Evolutionary conservation across 2,797 vertebrate genomes (phyloP).

Genomic region (Pagetopsis macropterus): DNA sequence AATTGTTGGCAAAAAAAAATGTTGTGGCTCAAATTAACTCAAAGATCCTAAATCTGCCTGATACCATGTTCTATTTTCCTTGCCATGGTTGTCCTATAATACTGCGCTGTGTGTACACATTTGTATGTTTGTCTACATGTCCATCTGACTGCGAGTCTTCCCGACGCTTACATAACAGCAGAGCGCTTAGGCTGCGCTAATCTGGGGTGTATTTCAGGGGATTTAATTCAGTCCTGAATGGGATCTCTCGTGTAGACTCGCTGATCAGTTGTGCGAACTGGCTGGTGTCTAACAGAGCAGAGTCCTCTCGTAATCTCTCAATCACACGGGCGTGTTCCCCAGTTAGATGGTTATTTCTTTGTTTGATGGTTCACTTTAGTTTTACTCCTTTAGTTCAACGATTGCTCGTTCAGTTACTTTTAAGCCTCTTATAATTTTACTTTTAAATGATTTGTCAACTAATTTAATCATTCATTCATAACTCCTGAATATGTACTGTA

Average conservation of each 20-base stretch:
- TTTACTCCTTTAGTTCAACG: background rate
- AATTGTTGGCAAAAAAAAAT: background rate
- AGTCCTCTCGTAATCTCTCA: conserved; percentile 29
- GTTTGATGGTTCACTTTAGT: conserved; percentile 13
- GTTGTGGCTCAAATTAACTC: background rate
- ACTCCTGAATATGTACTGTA: conserved; percentile 11
- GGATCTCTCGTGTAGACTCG: conserved; percentile 49
- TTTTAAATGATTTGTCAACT: conserved; percentile 7
- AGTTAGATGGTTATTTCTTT: conserved; percentile 13
- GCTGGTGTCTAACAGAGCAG: conserved; percentile 19
- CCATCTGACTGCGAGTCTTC: conserved; percentile 34
- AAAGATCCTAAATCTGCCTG: conserved; percentile 17
- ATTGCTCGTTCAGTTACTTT: conserved; percentile 20
- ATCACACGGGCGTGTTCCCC: conserved; percentile 28
- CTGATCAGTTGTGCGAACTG: conserved; percentile 54
- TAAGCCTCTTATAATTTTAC: conserved; percentile 17
- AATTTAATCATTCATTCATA: conserved; percentile 17
- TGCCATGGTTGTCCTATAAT: background rate
- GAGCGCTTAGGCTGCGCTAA: conserved; percentile 60
- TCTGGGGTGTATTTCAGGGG: conserved; percentile 76
- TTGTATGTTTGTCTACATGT: conserved; percentile 41
- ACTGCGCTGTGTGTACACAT: conserved; percentile 1
- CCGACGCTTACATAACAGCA: conserved; percentile 56
- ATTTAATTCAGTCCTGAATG: conserved; percentile 72
- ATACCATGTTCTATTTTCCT: conserved; percentile 19